A percentile compares a stretch with the other conserved stretches of the same genome.
Evolutionary conservation across 2,113 vertebrate genomes (phyloP).

Genomic region (Lates calcarifer): DNA sequence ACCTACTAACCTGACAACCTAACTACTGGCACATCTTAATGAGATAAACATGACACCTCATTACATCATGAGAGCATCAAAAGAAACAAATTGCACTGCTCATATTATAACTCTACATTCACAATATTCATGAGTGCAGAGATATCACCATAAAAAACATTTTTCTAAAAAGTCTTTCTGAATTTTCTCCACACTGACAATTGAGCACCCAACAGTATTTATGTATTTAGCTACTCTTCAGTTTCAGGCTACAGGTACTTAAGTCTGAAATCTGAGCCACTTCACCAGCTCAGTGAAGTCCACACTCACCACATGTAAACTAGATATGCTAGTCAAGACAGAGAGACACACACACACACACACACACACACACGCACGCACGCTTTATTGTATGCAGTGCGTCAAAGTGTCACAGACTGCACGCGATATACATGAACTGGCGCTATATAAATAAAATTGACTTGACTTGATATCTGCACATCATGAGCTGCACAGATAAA

Average conservation of each 20-base stretch:
- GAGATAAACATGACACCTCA: not conserved
- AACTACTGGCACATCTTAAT: not conserved
- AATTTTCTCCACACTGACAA: slow-evolving; percentile 29
- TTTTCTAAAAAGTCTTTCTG: not conserved
- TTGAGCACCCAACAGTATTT: slow-evolving; percentile 65
- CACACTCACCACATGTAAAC: slow-evolving; percentile 44
- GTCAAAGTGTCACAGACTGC: not conserved
- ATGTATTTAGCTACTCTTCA: slow-evolving; percentile 49
- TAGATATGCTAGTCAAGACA: slow-evolving; percentile 24
- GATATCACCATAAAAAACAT: not conserved
- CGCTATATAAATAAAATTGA: no score
- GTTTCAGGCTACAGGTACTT: slow-evolving; percentile 60
- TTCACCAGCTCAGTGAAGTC: slow-evolving; percentile 42
- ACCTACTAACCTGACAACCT: not conserved
- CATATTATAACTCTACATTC: not conserved
- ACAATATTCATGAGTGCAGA: not conserved
- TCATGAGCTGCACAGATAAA: not conserved
- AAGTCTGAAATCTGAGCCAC: slow-evolving; percentile 74
- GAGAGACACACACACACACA: slow-evolving; percentile 14
- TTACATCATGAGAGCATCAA: not conserved
- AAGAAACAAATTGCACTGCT: not conserved
- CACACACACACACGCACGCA: slow-evolving; percentile 20
- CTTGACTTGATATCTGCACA: not conserved
- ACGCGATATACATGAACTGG: not conserved
- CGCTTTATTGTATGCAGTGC: not conserved